phyloP scores from a whole-genome alignment of 2,797 vertebrate genomes.

The Adelosebastes latens region DNA sequence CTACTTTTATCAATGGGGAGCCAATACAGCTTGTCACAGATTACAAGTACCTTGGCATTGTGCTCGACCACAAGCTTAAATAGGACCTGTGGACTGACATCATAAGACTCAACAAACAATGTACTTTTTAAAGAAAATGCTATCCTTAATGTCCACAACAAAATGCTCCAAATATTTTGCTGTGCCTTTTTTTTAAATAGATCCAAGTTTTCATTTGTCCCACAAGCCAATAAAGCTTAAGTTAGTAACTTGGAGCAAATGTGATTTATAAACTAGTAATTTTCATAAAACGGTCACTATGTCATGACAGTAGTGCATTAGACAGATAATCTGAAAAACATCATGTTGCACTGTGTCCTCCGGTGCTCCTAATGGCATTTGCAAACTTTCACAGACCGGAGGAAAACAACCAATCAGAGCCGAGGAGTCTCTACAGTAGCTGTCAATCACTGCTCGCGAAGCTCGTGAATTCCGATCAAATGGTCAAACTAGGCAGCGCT shows the following conservation, averaged over 20 bases:
- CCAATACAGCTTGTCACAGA: not conserved
- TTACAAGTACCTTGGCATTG: not conserved
- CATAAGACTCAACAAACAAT: not conserved
- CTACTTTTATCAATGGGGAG: too few species aligned
- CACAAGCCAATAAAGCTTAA: not conserved
- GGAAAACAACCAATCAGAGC: too few species aligned
- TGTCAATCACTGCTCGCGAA: too few species aligned
- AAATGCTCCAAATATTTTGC: not conserved
- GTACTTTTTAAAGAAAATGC: not conserved
- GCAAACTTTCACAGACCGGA: too few species aligned
- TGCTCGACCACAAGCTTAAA: not conserved
- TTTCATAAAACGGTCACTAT: not conserved
- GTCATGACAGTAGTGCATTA: not conserved
- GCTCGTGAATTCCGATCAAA: too few species aligned
- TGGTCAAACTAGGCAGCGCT: too few species aligned
- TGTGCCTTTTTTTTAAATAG: not conserved
- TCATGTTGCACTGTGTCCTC: fast-evolving
- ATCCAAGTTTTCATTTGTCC: not conserved
- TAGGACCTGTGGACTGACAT: not conserved
- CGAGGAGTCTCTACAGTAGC: too few species aligned
- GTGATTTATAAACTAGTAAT: too few species aligned
- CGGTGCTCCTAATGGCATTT: too few species aligned
- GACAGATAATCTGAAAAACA: too few species aligned
- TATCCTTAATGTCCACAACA: not conserved
- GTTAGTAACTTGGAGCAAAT: too few species aligned